Evolutionary conservation across 2,797 vertebrate species (phyloP), one percentile per base, ranked within the genome.

Genomic region (Eulemur coronatus): DNA sequence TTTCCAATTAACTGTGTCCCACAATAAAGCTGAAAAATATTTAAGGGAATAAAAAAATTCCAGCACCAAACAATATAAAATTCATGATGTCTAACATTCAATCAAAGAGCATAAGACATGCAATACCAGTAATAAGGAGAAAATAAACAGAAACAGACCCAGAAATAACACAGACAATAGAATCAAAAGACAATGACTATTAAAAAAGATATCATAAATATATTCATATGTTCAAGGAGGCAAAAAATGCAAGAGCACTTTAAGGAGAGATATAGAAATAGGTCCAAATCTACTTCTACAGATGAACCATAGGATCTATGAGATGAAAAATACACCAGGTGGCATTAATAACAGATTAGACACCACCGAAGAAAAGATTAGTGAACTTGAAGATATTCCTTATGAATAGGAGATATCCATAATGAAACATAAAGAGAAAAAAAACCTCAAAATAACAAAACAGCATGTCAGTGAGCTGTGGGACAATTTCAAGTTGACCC

Each of bases 11-110:
- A 79, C 33, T 48, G 24, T 50, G 59, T 38, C 28, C 57, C 79
- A 70, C 59, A 81, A 88, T 12, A 91, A 93, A 75, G 57, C 28
- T 84, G 28, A 91, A 91, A 89, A 70, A 70, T 79, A 79, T 24
- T 61, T 55, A 61, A 30, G 70, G 52, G 15, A 69, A 94, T 52
- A 78, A 33, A 86, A 43, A 52, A 52, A 79, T 69, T n/a, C 80
- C 33, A 63, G 75, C 38, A 61, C 41, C 70, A 18, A 67, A 65
- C n/a, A 79, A 43, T 61, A 63, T 20, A 81, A 89, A 65, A n/a
- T 70, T 38, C n/a, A 75, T 17, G 14, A 61, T 84, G 35, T 69
- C 61, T 57, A 30, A 38, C 35, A 59, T 57, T 43, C 73, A 70
- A 84, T 50, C n/a, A 13, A 84, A 86, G n/a, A 82, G n/a, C 43